phyloP scores from a whole-genome alignment of 2,113 vertebrate genomes.

The Melanerpes formicivorus region DNA sequence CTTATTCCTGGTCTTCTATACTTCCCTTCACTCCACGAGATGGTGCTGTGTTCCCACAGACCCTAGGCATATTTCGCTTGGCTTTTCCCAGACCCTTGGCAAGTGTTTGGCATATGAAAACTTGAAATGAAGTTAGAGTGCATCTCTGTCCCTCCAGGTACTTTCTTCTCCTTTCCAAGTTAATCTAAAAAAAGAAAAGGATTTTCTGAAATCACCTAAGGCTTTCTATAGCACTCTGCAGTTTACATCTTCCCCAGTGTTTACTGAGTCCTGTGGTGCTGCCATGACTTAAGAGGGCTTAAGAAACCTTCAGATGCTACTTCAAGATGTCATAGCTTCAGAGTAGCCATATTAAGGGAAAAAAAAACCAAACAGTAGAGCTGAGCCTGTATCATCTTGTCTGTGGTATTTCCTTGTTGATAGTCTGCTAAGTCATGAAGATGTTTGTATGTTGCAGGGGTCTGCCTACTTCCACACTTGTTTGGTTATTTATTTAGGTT shows the following conservation, averaged over 20 bases:
- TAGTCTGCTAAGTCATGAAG: not conserved
- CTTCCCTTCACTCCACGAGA: conserved; percentile 57
- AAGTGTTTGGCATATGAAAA: not conserved
- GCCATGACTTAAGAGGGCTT: not conserved
- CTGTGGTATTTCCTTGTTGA: not conserved
- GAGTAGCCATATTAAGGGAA: not conserved
- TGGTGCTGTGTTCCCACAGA: conserved; percentile 71
- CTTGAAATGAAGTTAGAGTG: conserved; percentile 48
- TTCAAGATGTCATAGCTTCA: not conserved
- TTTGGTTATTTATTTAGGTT: not conserved
- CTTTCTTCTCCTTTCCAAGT: conserved; percentile 27
- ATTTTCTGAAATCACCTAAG: conserved; percentile 36
- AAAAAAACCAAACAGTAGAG: not conserved
- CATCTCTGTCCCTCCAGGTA: conserved; percentile 18
- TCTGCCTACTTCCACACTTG: not conserved
- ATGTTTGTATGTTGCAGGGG: not conserved
- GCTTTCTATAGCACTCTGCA: conserved; percentile 12
- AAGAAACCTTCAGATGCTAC: not conserved
- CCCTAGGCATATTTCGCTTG: no score
- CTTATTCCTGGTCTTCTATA: not conserved
- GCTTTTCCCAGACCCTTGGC: not conserved
- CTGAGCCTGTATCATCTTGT: not conserved
- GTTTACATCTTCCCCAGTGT: not conserved
- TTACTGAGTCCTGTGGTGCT: conserved; percentile 27
- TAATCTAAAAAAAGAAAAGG: not conserved